Evolutionary conservation across 2,797 vertebrate genomes (phyloP).

Genomic region (Sebastes itinus): DNA sequence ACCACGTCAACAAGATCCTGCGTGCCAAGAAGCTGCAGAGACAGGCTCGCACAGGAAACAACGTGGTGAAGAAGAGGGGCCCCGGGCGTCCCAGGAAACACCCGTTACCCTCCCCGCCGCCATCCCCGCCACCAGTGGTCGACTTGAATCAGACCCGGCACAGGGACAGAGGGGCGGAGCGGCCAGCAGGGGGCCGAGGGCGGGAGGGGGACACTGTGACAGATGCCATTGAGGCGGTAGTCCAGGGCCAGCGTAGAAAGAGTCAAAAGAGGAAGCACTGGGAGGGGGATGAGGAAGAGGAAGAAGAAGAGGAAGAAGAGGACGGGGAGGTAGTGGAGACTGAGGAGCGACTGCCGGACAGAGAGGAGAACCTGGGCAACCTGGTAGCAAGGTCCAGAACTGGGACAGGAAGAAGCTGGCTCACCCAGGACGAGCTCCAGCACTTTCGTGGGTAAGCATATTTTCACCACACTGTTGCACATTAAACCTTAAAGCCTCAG

Average conservation of each 20-base stretch:
- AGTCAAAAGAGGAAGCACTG: conserved; percentile 86
- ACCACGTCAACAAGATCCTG: conserved; percentile 98
- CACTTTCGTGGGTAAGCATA: conserved; percentile 78
- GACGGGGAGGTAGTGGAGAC: conserved; percentile 69
- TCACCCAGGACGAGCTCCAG: conserved; percentile 79
- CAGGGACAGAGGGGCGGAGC: conserved; percentile 64
- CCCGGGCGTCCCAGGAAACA: conserved; percentile 93
- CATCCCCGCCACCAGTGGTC: conserved; percentile 66
- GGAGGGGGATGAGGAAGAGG: conserved; percentile 74
- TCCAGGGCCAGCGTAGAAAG: conserved; percentile 89
- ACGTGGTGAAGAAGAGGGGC: conserved; percentile 93
- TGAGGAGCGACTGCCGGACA: conserved; percentile 63
- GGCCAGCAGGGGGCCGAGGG: conserved; percentile 41
- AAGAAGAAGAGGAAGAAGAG: conserved; percentile 68
- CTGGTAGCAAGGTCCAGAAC: conserved; percentile 56
- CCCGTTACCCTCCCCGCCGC: conserved; percentile 79
- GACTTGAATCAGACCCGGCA: conserved; percentile 64
- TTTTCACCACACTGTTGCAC: neutral
- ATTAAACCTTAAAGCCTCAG: neutral
- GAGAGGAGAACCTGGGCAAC: conserved; percentile 72
- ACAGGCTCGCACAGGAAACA: conserved; percentile 96
- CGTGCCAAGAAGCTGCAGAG: conserved; percentile 98
- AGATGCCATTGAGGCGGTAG: conserved; percentile 94
- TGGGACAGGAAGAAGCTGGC: conserved; percentile 72
- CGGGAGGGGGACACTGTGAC: conserved; percentile 84